Evolutionary conservation across 1,140 invertebrate genomes (phyloP), one percentile per base, ranked within the genome.

Genomic region (Trichomalopsis sarcophagae): DNA sequence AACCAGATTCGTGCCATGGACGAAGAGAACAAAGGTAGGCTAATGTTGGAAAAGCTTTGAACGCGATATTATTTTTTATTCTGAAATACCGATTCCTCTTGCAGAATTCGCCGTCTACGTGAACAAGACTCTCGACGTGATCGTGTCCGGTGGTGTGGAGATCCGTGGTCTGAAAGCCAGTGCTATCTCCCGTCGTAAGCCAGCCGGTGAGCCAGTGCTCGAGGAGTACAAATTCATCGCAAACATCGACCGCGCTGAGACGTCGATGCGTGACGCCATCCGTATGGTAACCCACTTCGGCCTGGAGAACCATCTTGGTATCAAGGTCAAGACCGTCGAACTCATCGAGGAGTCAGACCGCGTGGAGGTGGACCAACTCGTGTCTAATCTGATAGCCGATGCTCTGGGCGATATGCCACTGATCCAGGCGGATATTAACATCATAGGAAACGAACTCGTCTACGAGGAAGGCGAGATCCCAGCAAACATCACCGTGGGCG

Each of bases 141-240:
- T 94, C 90, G 74, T 84, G 0, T 95, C 96, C 85, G 97, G 97
- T 77, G 97, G 97, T 83, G 96, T 98, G n/a, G 96, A 97, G 92
- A 94, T 98, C 33, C 94, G 95, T 84, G 97, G 97, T 74, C 91
- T 98, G 0, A 96, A 97, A 88, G 96, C 97, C 0, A 96, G 95
- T 86, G 95, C 96, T 11, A 97, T 98, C 68, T 94, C 96, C 11
- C 94, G 95, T 84, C 94, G 94, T 44, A 93, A 95, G 85, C 94
- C 94, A 11, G 91, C 95, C 5, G 95, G 94, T n/a, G 94, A 96
- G 68, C 96, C 96, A n/a, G 95, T 96, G 3, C 89, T 96, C n/a
- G 96, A 97, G 88, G 95, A 94, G 89, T 97, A 96, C 88, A 92
- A 83, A 21, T 86, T 86, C 27, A 47, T 86, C 0, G 88, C 92